Conservation (phyloP, 2,113 vertebrate species). For the Isurus oxyrinchus region DNA sequence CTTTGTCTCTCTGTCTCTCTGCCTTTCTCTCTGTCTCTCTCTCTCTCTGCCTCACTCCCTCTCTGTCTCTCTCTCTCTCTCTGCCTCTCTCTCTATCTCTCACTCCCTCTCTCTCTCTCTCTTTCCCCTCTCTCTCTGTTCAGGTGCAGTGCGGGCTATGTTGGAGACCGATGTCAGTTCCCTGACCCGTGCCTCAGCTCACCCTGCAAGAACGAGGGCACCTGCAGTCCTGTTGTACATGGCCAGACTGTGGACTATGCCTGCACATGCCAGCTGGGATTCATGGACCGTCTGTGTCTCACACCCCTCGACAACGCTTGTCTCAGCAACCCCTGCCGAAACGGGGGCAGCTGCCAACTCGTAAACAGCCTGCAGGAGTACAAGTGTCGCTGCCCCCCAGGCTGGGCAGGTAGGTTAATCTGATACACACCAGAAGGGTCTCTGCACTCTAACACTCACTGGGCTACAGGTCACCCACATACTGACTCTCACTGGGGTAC, state of each 20-base stretch:
- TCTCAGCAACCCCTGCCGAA: conserved; percentile 72
- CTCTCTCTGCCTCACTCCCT: too few relatives aligned
- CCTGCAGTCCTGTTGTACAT: conserved; percentile 54
- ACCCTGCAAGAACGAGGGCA: conserved; percentile 72
- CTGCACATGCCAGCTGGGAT: conserved; percentile 75
- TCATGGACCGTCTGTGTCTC: conserved; percentile 68
- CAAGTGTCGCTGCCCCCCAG: conserved; percentile 80
- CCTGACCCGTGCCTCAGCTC: conserved; percentile 68
- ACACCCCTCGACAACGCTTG: conserved; percentile 69
- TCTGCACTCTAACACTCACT: neutral
- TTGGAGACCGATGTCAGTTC: conserved; percentile 74
- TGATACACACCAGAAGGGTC: neutral
- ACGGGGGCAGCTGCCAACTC: conserved; percentile 80
- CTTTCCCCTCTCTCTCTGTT: neutral
- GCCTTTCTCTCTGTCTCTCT: too few relatives aligned
- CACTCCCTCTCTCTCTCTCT: too few relatives aligned
- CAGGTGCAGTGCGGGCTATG: conserved; percentile 67
- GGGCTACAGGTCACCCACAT: neutral
- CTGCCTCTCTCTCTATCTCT: too few relatives aligned
- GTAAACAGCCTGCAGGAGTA: conserved; percentile 60
- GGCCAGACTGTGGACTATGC: conserved; percentile 57
- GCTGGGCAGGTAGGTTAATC: conserved; percentile 80
- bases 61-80: too few relatives aligned
- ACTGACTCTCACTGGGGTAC: neutral
- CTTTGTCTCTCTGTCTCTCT: too few relatives aligned